Percentiles rank a stretch among this genome's conserved stretches.
phyloP scores from a whole-genome alignment of 2,113 vertebrate species.

The Panthera leo region DNA sequence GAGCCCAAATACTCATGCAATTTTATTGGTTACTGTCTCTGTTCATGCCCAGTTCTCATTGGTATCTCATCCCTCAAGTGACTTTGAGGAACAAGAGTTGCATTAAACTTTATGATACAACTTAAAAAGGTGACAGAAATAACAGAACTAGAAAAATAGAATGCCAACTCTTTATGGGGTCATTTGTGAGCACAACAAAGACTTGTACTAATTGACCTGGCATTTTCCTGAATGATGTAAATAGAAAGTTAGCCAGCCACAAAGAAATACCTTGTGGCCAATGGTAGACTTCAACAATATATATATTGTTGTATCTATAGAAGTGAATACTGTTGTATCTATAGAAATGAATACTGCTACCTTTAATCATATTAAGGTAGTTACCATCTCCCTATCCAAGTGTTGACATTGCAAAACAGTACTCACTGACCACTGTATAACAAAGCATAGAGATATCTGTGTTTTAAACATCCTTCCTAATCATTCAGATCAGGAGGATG shows the following conservation, averaged over 20 bases:
- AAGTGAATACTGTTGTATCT: no score
- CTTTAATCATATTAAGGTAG: constrained; percentile 14
- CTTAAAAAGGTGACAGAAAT: neutral
- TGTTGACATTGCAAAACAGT: constrained; percentile 40
- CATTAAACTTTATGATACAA: neutral
- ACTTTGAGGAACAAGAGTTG: neutral
- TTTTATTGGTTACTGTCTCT: neutral
- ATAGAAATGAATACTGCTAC: neutral
- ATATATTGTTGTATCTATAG: no score
- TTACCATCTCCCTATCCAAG: neutral
- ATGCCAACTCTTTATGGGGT: neutral
- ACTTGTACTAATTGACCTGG: neutral
- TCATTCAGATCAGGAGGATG: constrained; percentile 12
- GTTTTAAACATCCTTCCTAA: constrained; percentile 59
- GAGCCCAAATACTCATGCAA: neutral
- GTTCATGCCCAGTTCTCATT: neutral
- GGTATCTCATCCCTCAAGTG: neutral
- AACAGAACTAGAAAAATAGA: neutral
- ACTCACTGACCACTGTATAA: neutral
- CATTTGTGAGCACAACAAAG: neutral
- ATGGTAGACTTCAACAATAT: neutral
- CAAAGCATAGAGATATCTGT: neutral
- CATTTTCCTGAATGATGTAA: constrained; percentile 1
- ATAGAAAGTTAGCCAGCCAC: neutral
- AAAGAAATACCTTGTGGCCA: neutral